Percentiles rank a stretch among this genome's conserved stretches.
Conservation (phyloP, 2,113 vertebrate genomes). For the Clarias gariepinus region DNA sequence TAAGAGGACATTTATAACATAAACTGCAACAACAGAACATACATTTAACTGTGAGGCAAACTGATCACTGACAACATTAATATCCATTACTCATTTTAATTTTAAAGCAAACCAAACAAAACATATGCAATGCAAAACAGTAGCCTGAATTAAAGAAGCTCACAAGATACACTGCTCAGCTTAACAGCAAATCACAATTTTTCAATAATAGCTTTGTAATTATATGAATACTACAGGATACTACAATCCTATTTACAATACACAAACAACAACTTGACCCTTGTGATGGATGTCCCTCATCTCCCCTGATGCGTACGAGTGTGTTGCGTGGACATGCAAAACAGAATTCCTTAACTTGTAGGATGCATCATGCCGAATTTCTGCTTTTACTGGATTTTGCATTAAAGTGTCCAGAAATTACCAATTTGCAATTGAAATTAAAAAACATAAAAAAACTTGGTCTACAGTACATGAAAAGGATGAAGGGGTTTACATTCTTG, state of each 20-base stretch:
- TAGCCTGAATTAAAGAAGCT: no score
- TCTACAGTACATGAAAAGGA: background rate
- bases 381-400: background rate
- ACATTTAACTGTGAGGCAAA: background rate
- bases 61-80: background rate
- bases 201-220: no score
- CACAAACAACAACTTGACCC: no score
- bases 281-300: background rate
- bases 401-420: background rate
- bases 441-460: background rate
- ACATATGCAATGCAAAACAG: background rate
- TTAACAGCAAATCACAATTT: no score
- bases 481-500: background rate
- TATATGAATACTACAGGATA: no score
- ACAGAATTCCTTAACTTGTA: background rate
- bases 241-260: no score
- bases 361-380: background rate
- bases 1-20: background rate
- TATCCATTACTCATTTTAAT: background rate
- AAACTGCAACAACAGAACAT: background rate
- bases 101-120: background rate
- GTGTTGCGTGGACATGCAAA: background rate
- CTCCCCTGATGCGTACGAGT: background rate
- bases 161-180: no score
- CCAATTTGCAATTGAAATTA: background rate